Percentiles rank a stretch among this genome's conserved stretches.
These are phyloP conservation scores for Lichenostomus cassidix DNA, from an alignment of 2,113 vertebrate species.

Conservation along the genomic window DNA sequence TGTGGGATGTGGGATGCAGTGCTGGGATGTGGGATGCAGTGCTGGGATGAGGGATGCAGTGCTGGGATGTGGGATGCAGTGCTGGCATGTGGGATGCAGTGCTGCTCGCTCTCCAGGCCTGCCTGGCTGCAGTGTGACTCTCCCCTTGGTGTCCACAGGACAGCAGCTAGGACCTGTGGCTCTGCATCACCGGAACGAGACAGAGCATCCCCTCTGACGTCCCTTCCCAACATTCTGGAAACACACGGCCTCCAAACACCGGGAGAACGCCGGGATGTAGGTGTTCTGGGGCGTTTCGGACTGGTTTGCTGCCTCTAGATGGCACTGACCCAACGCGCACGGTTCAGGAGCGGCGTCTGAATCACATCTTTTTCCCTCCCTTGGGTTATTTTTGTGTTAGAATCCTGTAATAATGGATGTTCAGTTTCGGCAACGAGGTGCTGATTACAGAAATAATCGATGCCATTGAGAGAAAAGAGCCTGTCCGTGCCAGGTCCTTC, in stretches of 20 bases:
- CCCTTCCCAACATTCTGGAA: accelerated
- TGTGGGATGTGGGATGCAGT: not conserved
- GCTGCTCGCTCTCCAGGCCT: not conserved
- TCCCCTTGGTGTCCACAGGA: accelerated
- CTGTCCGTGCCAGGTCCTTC: not conserved
- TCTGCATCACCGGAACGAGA: accelerated
- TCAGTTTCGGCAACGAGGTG: slow-evolving; percentile 18
- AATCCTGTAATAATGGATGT: slow-evolving; percentile 54
- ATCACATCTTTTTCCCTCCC: not conserved
- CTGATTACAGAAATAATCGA: slow-evolving; percentile 57
- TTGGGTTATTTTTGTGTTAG: slow-evolving; percentile 55
- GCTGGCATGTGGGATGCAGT: not conserved
- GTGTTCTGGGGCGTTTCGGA: not conserved
- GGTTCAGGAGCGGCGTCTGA: not conserved
- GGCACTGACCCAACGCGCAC: slow-evolving; percentile 50
- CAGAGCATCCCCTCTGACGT: not conserved
- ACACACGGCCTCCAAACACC: accelerated
- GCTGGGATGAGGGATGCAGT: not conserved
- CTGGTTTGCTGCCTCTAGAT: slow-evolving; percentile 54
- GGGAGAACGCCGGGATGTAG: not conserved
- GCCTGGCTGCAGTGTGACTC: accelerated
- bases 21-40: not conserved
- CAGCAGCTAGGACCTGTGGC: not conserved
- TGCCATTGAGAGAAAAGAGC: not conserved
- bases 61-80: not conserved